A percentile compares a stretch with the other conserved stretches of the same genome.
These are phyloP conservation scores for Taxidea taxus DNA, from an alignment of 2,113 vertebrate species.

Conservation along the genomic window DNA sequence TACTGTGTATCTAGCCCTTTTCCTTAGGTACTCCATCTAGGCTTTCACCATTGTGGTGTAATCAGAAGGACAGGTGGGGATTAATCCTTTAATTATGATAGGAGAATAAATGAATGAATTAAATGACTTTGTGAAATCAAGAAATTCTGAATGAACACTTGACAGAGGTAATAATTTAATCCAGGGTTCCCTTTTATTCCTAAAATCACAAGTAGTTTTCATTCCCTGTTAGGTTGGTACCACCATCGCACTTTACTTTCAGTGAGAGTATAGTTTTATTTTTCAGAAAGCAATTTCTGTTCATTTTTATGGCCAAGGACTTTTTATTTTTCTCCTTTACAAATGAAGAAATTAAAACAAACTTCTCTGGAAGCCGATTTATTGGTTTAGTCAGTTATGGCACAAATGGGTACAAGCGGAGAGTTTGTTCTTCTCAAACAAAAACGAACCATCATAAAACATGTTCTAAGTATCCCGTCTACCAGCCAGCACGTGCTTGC, in stretches of 20 bases:
- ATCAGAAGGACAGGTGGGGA: neutral
- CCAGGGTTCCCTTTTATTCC: neutral
- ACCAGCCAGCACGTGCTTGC: neutral
- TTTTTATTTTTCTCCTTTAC: constrained; percentile 13
- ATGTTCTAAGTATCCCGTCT: neutral
- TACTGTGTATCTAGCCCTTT: neutral
- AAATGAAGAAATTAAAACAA: neutral
- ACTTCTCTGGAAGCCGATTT: neutral
- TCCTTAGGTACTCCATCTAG: neutral
- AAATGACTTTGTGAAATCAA: neutral
- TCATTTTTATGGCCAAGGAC: neutral
- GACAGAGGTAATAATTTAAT: neutral
- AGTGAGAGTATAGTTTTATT: neutral
- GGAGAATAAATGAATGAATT: neutral
- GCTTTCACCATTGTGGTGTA: neutral
- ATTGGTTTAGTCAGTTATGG: constrained; percentile 36
- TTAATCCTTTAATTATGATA: neutral
- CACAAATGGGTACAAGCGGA: neutral
- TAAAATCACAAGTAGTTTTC: neutral
- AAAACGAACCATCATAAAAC: constrained; percentile 5
- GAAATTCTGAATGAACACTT: neutral
- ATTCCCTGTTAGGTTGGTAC: neutral
- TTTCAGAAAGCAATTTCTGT: neutral
- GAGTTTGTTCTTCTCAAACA: constrained; percentile 12
- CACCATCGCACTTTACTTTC: neutral